These are phyloP conservation scores for Troglohyphantes excavatus DNA, from an alignment of 2,888 invertebrate genomes.

Conservation along the genomic window DNA sequence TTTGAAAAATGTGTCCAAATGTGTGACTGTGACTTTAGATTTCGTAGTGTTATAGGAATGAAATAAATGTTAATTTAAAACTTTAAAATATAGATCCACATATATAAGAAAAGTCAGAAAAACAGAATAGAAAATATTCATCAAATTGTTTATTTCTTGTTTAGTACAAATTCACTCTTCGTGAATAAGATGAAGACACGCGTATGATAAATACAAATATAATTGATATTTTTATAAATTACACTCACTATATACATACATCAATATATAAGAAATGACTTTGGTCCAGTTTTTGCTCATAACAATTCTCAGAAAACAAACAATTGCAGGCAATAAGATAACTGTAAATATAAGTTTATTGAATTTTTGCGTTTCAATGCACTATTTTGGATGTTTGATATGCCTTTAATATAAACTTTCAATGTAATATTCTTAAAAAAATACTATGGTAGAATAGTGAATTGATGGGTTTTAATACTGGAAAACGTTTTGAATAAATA, in stretches of 20 bases:
- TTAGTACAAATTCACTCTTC: constrained; percentile 42
- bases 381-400: too few relatives aligned
- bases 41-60: neutral
- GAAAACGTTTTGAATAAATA: too few relatives aligned
- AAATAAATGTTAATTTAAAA: neutral
- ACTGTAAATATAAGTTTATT: neutral
- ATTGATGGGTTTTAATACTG: too few relatives aligned
- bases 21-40: too few relatives aligned
- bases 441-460: too few relatives aligned
- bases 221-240: neutral
- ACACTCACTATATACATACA: constrained; percentile 30
- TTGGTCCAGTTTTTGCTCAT: neutral
- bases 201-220: neutral
- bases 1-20: too few relatives aligned
- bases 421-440: too few relatives aligned
- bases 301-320: neutral
- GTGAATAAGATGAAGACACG: neutral
- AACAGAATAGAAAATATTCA: neutral
- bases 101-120: too few relatives aligned
- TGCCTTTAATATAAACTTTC: too few relatives aligned
- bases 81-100: neutral
- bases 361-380: too few relatives aligned
- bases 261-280: neutral
- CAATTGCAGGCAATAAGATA: neutral
- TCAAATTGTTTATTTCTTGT: constrained; percentile 65